These are phyloP conservation scores for Grantiella picta DNA, from an alignment of 2,113 vertebrate species.

Conservation along the genomic window DNA sequence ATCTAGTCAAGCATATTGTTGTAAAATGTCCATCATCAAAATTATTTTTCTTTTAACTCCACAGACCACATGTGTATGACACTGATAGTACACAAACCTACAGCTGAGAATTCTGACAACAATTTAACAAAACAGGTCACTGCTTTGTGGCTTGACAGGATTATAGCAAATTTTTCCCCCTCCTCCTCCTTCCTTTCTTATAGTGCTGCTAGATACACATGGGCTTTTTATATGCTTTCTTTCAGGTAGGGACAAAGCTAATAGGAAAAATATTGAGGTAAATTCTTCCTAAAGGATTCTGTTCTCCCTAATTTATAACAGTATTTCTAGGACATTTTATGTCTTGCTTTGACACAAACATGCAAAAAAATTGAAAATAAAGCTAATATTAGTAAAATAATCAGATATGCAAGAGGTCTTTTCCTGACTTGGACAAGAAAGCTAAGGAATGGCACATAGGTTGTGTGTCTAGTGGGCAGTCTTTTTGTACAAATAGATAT, in stretches of 20 bases:
- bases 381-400: not conserved
- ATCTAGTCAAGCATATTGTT: not conserved
- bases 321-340: not conserved
- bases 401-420: not conserved
- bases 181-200: not conserved
- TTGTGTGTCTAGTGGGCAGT: fast-evolving
- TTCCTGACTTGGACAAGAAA: not conserved
- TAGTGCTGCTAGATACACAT: not conserved
- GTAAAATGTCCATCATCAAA: not conserved
- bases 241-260: not conserved
- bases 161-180: not conserved
- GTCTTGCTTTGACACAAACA: not conserved
- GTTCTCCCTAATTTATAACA: not conserved
- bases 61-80: not conserved
- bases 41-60: not conserved
- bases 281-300: not conserved
- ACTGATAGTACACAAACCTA: not conserved
- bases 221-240: not conserved
- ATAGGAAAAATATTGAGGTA: not conserved
- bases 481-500: not conserved
- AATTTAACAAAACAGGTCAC: not conserved
- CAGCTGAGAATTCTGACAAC: not conserved
- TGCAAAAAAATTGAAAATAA: not conserved
- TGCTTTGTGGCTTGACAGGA: not conserved
- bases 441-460: not conserved